Evolutionary conservation across 1,140 invertebrate genomes (phyloP), one percentile per base, ranked within the genome.

Genomic region (Pogonomyrmex barbatus): DNA sequence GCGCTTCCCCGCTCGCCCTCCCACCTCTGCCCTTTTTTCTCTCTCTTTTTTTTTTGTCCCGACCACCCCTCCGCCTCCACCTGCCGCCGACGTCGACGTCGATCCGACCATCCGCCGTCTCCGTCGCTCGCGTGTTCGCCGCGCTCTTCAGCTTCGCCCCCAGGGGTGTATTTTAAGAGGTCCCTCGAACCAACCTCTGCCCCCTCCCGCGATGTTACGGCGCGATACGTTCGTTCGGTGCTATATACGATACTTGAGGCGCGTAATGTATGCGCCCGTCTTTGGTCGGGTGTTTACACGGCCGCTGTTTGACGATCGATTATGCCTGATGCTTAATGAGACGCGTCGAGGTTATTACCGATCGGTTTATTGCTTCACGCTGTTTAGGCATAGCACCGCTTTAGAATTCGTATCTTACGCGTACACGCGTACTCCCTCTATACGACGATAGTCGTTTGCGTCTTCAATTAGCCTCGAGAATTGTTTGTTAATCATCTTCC

Each of bases 101-200:
- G 82, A 87, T 88, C 88, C 78, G 54, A 5, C 85, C 45, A 5
- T 50, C 75, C 50, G 58, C 12, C 71, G 47, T 63, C 56, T 78
- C 47, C 58, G 62, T 75, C 60, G 45, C 86, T 60, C 50, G 65
- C 62, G 47, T 54, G 67, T 54, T 67, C 30, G 85, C 42, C 76
- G 65, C 87, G 75, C 84, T 52, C 58, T 87, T 88, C 89, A 63
- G 45, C 75, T 81, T 79, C 56, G 83, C 79, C 88, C 71, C 89
- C 92, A 91, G 91, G 91, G 90, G 91, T 93, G 92, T 93, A 92
- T 92, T 93, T 93, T 91, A 91, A 92, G 92, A 93, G 92, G 88
- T 90, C 89, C 90, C 90, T 86, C 86, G 56, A 47, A 89, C 89
- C 91, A 90, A 85, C 71, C 39, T 52, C 85, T 30, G 56, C 17